Evolutionary conservation across 2,113 vertebrate genomes (phyloP), one percentile per base, ranked within the genome.

Genomic region (Nothobranchius kuhntae): DNA sequence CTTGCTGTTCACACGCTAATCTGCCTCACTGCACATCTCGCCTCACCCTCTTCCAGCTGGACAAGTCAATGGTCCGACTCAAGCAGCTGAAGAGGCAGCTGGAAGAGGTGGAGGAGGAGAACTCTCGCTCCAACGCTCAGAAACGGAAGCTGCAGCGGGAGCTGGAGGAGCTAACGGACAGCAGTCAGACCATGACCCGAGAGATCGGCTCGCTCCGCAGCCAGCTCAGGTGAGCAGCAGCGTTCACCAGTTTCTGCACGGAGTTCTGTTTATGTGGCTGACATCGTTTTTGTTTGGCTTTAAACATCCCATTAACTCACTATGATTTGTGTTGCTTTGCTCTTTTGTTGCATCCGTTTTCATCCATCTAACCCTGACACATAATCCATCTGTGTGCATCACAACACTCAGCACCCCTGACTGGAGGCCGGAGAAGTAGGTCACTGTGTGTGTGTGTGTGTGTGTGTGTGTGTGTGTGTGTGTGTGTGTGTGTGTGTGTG

Each of bases 41-140:
- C 61, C 35, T 57, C 24, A 12, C 64, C 52, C 64, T 53, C 38
- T 26, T 24, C 13, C 67, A 93, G 92, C 65, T 93, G 90, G 92
- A 94, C 68, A 93, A 93, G 86, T 95, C 95, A 0, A 96, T 95
- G 87, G 72, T 80, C 6, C 82, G 87, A 3, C 78, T 99, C 92
- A 96, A 96, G 90, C 98, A 99, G 92, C 93, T 99, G 87, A 99
- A 99, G 85, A 89, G 96, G 61, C 97, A 99, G 90, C 92, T 99
- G 58, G 98, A 99, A 85, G 98, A 99, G 78, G 96, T 96, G 0
- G 98, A 99, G 68, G 98, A 99, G 87, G 98, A 99, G 86, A 95
- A 96, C 70, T 97, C 98, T 30, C 89, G 97, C 82, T 94, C 95
- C 85, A 99, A 97, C 0, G 97, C 98, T 3, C 95, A 95, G 68